A percentile compares a stretch with the other conserved stretches of the same genome.
These are phyloP conservation scores for Vanacampus margaritifer DNA, from an alignment of 2,113 vertebrate genomes.

Conservation along the genomic window DNA sequence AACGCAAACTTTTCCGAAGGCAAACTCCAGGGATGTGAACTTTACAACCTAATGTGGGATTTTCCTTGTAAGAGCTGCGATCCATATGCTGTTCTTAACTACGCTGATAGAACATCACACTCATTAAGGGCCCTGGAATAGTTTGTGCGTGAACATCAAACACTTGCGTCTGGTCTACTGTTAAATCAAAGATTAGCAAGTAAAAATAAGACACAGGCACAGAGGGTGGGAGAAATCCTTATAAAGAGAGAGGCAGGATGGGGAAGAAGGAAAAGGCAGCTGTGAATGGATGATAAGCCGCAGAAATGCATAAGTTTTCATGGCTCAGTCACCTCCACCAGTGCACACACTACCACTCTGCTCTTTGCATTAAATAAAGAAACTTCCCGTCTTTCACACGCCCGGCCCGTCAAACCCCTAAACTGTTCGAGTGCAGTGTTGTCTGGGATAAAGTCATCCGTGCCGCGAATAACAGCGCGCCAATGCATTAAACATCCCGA, in stretches of 20 bases:
- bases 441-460: conserved; percentile 60
- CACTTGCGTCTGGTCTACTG: conserved; percentile 23
- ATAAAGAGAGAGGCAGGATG: background rate
- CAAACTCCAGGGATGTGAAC: background rate
- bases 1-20: background rate
- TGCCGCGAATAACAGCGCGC: conserved; percentile 57
- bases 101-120: conserved; percentile 12
- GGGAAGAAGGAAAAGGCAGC: conserved; percentile 33
- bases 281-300: conserved; percentile 63
- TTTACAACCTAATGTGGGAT: conserved; percentile 14
- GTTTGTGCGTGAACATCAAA: conserved; percentile 44
- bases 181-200: conserved; percentile 51
- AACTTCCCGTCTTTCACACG: conserved; percentile 43
- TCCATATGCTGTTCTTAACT: conserved; percentile 15
- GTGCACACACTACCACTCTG: conserved; percentile 13
- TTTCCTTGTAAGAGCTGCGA: conserved; percentile 9
- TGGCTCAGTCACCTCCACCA: conserved; percentile 48
- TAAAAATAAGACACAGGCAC: conserved; percentile 45
- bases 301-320: conserved; percentile 62
- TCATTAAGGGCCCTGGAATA: conserved; percentile 38
- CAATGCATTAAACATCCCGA: conserved; percentile 62
- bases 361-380: conserved; percentile 44
- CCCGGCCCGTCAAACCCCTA: conserved; percentile 52
- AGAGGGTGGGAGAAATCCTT: conserved; percentile 1
- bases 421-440: conserved; percentile 61